These are phyloP conservation scores for Paraescarpia echinospica DNA, from an alignment of 1,140 invertebrate genomes.

Conservation along the genomic window DNA sequence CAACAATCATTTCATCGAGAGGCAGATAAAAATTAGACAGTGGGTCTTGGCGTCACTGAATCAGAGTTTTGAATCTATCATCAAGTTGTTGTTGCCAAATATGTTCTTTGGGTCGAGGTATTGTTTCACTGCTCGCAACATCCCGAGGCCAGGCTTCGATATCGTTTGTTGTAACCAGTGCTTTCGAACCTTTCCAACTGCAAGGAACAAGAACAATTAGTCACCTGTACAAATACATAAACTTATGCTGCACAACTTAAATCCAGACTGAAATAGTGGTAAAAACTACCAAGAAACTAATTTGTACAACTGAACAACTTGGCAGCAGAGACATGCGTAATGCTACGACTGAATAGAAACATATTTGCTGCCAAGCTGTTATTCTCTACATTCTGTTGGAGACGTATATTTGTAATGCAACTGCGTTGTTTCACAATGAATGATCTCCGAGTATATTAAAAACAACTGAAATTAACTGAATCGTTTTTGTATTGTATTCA, in stretches of 20 bases:
- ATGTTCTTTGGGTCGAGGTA: slow-evolving; percentile 92
- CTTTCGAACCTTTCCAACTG: slow-evolving; percentile 86
- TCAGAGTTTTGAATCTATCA: slow-evolving; percentile 21
- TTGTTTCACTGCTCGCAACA: slow-evolving; percentile 79
- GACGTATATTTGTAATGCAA: background rate
- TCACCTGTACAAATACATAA: slow-evolving; percentile 1
- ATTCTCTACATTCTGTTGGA: no score
- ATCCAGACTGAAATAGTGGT: background rate
- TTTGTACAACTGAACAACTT: no score
- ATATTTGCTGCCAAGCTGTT: no score
- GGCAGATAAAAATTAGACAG: background rate
- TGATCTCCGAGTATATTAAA: no score
- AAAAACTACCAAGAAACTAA: background rate
- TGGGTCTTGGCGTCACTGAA: background rate
- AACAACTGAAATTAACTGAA: background rate
- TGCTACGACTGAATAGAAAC: no score
- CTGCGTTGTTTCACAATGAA: background rate
- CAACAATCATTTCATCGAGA: background rate
- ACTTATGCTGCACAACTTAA: background rate
- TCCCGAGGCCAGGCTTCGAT: slow-evolving; percentile 72
- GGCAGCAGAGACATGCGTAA: no score
- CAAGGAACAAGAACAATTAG: slow-evolving; percentile 15
- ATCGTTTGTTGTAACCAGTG: slow-evolving; percentile 79
- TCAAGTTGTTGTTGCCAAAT: slow-evolving; percentile 84
- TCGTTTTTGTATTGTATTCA: background rate